These are phyloP conservation scores for Ascidia mentula DNA, from an alignment of 23 tunicate genomes.

Conservation along the genomic window DNA sequence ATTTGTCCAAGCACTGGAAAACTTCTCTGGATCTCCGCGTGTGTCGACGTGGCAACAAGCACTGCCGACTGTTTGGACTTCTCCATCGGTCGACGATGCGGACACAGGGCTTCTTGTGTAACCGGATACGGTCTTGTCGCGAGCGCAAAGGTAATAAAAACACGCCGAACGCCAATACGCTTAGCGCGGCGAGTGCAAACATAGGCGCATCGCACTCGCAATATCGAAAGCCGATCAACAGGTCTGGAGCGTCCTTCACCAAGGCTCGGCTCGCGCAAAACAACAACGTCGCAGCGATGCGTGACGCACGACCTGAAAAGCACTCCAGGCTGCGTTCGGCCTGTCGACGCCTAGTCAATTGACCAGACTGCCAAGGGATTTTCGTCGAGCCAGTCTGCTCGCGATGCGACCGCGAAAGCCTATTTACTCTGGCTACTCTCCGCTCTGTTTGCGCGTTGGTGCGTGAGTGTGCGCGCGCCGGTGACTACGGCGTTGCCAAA, in stretches of 20 bases:
- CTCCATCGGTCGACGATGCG: background rate
- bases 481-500: background rate
- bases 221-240: conserved; percentile 10
- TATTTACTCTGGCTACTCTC: too few relatives aligned
- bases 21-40: too few relatives aligned
- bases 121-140: background rate
- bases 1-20: too few relatives aligned
- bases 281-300: conserved; percentile 6
- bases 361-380: conserved; percentile 20
- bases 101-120: background rate
- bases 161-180: conserved; percentile 9
- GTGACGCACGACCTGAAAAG: conserved; percentile 15
- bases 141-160: background rate
- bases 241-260: conserved; percentile 9
- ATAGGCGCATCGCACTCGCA: background rate
- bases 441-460: background rate
- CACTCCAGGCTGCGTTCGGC: conserved; percentile 15
- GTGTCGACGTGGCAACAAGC: background rate
- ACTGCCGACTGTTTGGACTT: background rate
- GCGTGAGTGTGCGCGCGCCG: background rate
- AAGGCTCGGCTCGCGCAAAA: background rate
- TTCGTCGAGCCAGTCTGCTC: background rate
- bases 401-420: background rate
- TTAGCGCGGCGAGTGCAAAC: conserved; percentile 8
- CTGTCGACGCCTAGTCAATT: conserved; percentile 27